phyloP scores from a whole-genome alignment of 2,113 vertebrate species.

The Phalacrocorax pelagicus region DNA sequence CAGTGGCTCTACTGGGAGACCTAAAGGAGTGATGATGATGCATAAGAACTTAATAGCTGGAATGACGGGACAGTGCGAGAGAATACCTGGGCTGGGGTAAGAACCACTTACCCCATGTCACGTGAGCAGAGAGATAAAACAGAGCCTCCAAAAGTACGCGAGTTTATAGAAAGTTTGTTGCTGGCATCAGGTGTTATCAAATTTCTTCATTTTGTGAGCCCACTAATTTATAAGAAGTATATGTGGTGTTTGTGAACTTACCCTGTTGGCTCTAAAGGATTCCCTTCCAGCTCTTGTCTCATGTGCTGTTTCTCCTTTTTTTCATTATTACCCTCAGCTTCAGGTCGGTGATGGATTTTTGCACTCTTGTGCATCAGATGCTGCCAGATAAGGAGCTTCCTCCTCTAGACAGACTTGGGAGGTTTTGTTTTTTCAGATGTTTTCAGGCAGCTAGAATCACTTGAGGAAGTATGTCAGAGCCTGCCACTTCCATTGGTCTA shows the following conservation, averaged over 20 bases:
- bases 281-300: background rate
- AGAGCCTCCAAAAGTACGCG: background rate
- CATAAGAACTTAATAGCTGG: slow-evolving; percentile 94
- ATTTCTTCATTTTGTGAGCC: background rate
- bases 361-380: background rate
- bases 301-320: background rate
- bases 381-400: background rate
- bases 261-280: background rate
- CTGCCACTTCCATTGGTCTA: background rate
- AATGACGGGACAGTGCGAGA: slow-evolving; percentile 95
- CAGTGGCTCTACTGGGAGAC: slow-evolving; percentile 93
- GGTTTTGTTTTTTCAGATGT: background rate
- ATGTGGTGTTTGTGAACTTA: background rate
- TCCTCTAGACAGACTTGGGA: background rate
- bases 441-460: background rate
- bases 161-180: background rate
- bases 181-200: background rate
- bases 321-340: background rate
- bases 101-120: slow-evolving; percentile 4
- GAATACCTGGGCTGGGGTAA: slow-evolving; percentile 94
- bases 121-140: background rate
- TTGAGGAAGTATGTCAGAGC: background rate
- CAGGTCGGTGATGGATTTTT: background rate
- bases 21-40: slow-evolving; percentile 96
- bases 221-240: background rate